These are phyloP conservation scores for Salvelinus alpinus DNA, from an alignment of 2,113 vertebrate genomes.

Conservation along the genomic window DNA sequence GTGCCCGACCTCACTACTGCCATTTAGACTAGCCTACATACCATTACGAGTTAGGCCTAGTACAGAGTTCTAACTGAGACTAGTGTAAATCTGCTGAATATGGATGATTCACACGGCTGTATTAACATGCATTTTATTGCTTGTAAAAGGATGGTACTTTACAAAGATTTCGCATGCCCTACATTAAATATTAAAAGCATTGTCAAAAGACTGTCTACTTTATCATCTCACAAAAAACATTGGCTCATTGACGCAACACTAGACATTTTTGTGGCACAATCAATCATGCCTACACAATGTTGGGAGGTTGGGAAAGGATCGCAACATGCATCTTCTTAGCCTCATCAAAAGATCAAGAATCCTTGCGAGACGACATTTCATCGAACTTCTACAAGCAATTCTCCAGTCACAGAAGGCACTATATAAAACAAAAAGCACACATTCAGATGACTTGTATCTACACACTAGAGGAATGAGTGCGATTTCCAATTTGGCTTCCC, in stretches of 20 bases:
- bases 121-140: conserved; percentile 65
- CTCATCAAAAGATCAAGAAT: conserved; percentile 25
- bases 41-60: too few species aligned
- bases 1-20: too few species aligned
- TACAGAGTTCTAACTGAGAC: too few species aligned
- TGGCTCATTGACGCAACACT: conserved; percentile 74
- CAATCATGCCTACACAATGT: conserved; percentile 26
- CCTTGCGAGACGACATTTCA: conserved; percentile 37
- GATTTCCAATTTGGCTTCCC: conserved; percentile 23
- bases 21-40: too few species aligned
- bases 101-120: conserved; percentile 6
- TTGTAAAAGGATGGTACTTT: conserved; percentile 66
- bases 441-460: conserved; percentile 6
- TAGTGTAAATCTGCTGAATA: too few species aligned
- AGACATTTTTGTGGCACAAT: conserved; percentile 53
- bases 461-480: conserved; percentile 5
- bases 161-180: conserved; percentile 56
- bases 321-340: conserved; percentile 22
- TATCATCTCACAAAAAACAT: conserved; percentile 51
- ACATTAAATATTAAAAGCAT: conserved; percentile 70
- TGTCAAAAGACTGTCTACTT: conserved; percentile 56
- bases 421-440: not conserved
- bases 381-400: conserved; percentile 25
- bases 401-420: conserved; percentile 1
- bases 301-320: conserved; percentile 4